Evolutionary conservation across 2,888 invertebrate genomes (phyloP).

Genomic region (Nomada hirtipes): DNA sequence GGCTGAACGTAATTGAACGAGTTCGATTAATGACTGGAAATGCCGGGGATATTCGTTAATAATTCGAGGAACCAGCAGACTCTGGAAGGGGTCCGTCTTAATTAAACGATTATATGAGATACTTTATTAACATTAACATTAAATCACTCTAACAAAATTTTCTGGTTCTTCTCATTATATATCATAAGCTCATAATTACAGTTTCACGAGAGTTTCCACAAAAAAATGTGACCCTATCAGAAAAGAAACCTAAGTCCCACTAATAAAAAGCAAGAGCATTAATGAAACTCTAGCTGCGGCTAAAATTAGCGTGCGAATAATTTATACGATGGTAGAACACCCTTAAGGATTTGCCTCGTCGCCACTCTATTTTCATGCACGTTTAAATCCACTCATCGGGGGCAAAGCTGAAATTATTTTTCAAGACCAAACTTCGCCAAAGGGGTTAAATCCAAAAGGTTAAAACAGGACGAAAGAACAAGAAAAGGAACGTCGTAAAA

Average conservation of each 20-base stretch:
- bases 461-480: neutral
- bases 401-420: constrained; percentile 10
- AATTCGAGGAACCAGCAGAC: neutral
- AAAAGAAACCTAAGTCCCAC: neutral
- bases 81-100: neutral
- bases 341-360: neutral
- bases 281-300: neutral
- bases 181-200: no score
- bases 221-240: no score
- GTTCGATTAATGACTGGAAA: constrained; percentile 11
- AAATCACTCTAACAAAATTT: no score
- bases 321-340: neutral
- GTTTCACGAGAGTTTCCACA: no score
- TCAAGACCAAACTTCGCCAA: neutral
- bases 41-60: neutral
- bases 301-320: constrained; percentile 7
- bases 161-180: no score
- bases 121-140: no score
- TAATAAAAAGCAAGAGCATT: neutral
- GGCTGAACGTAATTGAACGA: neutral
- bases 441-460: neutral
- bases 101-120: neutral
- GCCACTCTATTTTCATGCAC: neutral
- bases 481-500: neutral
- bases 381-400: neutral